phyloP scores from a whole-genome alignment of 2,888 invertebrate species.

The Volucella bombylans region DNA sequence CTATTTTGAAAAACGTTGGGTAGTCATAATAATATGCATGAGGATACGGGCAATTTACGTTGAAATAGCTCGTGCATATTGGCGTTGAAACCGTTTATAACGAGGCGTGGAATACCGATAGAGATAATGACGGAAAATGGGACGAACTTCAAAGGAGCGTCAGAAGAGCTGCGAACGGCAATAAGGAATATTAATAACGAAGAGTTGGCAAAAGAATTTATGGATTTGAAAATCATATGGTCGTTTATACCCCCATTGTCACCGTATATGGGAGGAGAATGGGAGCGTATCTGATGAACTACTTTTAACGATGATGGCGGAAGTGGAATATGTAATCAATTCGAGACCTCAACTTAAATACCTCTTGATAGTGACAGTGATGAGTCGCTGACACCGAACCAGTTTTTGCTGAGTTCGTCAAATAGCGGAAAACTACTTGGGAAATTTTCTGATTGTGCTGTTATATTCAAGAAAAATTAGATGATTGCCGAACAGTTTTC shows the following conservation, averaged over 20 bases:
- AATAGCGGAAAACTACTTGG: no score
- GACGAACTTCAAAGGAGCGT: background rate
- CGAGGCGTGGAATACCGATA: background rate
- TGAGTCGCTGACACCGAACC: background rate
- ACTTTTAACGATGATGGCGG: no score
- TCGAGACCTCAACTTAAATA: background rate
- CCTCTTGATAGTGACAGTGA: background rate
- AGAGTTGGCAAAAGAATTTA: no score
- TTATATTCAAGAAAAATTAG: no score
- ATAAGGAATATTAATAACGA: no score
- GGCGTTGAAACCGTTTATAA: background rate
- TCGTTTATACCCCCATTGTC: background rate
- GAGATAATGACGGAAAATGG: background rate
- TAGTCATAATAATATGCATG: background rate
- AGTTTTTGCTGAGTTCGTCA: background rate
- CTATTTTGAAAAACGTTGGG: background rate
- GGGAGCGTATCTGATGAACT: background rate
- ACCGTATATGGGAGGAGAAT: conserved; percentile 17
- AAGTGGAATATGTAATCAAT: background rate
- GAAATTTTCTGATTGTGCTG: no score
- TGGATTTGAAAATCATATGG: background rate
- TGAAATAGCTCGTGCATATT: background rate
- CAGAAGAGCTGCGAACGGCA: background rate
- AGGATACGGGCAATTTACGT: background rate
- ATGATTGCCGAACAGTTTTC: background rate